Evolutionary conservation across 1,140 invertebrate genomes (phyloP), one percentile per base, ranked within the genome.

Genomic region (Drosophila pectinifera): DNA sequence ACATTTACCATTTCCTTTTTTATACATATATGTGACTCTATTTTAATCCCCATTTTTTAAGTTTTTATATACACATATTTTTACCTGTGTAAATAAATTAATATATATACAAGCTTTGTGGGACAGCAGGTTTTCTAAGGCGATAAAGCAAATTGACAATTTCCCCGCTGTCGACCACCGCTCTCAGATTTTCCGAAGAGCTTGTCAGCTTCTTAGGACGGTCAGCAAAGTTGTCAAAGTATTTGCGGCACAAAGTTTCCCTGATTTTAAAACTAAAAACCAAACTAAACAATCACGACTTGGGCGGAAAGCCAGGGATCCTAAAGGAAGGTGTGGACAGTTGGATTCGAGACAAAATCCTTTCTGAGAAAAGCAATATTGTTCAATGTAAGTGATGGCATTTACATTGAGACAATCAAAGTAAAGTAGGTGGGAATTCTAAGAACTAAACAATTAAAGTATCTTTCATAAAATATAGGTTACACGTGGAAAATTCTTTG

Each of bases 141-240:
- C 67, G 73, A 80, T 85, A 78, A 80, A 55, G 77, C 69, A 86
- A 86, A 86, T 82, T 82, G 82, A 86, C 69, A 80, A 59, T 80
- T 62, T 73, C 54, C 59, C 58, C 64, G 63, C 73, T 53, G 48
- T 56, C 55, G 54, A 51, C 75, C 54, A 57, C 58, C 59, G 26
- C 75, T 28, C 34, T 41, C 16, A 42, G 67, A 67, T 48, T 80
- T 58, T 2, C 54, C 57, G 34, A 39, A 39, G 38, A 76, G 54
- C 72, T 57, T 77, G 55, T 77, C 62, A 68, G 56, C 74, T 77
- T 70, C 43, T 77, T 54, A 51, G 20, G 54, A 64, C 67, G 62
- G 42, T 55, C 42, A 68, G 56, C 26, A 67, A 78, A 78, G 54
- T 86, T 58, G 39, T 49, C 59, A 51, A 81, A 82, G 63, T 78